These are phyloP conservation scores for Phanerotoma sp. DNA, from an alignment of 2,888 invertebrate genomes.

Conservation along the genomic window DNA sequence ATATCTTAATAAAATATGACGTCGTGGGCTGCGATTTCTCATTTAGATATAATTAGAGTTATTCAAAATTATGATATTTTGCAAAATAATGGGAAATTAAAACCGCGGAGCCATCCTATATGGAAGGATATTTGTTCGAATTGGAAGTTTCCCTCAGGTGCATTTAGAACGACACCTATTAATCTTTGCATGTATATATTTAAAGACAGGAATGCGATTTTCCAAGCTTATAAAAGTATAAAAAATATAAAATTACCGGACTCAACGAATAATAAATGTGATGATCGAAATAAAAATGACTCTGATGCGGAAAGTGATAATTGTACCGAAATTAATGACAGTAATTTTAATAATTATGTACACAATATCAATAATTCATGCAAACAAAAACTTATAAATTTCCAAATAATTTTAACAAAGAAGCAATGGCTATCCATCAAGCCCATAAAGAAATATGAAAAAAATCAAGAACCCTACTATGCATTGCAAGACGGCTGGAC, in stretches of 20 bases:
- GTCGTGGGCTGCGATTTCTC: conserved; percentile 9
- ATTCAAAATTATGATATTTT: conserved; percentile 1
- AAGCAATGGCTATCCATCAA: conserved; percentile 11
- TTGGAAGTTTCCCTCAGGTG: conserved; percentile 7
- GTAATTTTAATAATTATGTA: conserved; percentile 5
- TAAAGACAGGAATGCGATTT: conserved; percentile 15
- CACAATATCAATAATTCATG: conserved; percentile 17
- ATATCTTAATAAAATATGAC: conserved; percentile 8
- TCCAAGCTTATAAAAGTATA: conserved; percentile 12
- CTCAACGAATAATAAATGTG: neutral
- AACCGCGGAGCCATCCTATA: conserved; percentile 11
- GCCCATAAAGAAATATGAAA: conserved; percentile 14
- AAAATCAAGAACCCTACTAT: conserved; percentile 3
- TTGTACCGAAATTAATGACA: neutral
- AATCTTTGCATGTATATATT: conserved; percentile 19
- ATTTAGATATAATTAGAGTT: conserved; percentile 9
- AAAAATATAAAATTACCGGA: conserved; percentile 4
- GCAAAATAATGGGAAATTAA: conserved; percentile 11
- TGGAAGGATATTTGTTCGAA: conserved; percentile 19
- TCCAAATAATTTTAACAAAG: conserved; percentile 13
- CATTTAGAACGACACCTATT: conserved; percentile 8
- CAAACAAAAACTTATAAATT: conserved; percentile 14
- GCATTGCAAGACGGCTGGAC: conserved; percentile 17
- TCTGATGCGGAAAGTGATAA: neutral
- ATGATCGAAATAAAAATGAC: conserved; percentile 11